A percentile compares a stretch with the other conserved stretches of the same genome.
phyloP scores from a whole-genome alignment of 2,797 vertebrate species.

The Kryptopterus vitreolus region DNA sequence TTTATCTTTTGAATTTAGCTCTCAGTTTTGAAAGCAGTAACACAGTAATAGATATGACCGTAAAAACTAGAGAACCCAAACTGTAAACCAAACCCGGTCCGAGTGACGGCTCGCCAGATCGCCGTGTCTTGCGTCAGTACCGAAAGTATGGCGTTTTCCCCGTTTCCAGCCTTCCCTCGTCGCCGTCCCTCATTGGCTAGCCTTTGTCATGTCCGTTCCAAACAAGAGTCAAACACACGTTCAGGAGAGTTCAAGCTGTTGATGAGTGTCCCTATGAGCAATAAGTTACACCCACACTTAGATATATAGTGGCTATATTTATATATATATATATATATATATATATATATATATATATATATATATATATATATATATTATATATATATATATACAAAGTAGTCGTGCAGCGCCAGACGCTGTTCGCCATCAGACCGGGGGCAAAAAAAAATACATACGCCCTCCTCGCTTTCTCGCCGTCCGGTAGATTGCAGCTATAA shows the following conservation, averaged over 20 bases:
- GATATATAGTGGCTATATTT: too few species aligned
- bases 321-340: too few species aligned
- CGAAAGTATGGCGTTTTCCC: background rate
- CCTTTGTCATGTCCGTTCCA: background rate
- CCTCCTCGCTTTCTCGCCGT: background rate
- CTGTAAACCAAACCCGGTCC: background rate
- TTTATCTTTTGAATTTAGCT: too few species aligned
- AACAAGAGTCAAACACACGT: background rate
- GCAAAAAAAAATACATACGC: constrained; percentile 1
- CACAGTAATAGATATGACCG: background rate
- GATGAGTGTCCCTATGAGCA: background rate
- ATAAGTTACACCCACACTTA: too few species aligned
- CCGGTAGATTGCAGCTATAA: background rate
- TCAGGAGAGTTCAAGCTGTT: background rate
- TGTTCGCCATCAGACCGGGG: background rate
- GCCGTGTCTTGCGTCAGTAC: background rate
- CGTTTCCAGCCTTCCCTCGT: background rate
- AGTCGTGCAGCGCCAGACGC: too few species aligned
- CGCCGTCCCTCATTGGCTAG: background rate
- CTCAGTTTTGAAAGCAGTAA: too few species aligned
- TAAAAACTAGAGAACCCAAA: background rate
- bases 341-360: too few species aligned
- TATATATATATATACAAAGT: background rate
- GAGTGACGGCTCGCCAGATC: background rate
- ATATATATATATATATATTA: too few species aligned